Base-by-base conservation (phyloP, 2,888 invertebrate genomes). In the Caradrina kadenii region DNA sequence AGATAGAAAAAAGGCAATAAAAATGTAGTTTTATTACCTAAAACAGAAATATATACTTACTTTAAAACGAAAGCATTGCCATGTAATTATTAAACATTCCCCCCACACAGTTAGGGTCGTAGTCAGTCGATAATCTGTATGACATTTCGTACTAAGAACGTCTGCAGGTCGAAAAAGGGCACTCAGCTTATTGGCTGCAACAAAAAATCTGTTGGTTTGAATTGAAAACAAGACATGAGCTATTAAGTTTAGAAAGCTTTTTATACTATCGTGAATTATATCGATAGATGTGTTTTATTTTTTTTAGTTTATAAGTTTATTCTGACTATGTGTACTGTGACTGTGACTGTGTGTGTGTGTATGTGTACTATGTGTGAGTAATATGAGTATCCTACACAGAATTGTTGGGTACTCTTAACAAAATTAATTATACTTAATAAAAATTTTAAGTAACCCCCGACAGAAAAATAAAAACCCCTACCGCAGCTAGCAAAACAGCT, bases 121-220 rank as follows among this genome's bases (percentile, higher is more conserved):
- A 86, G 86, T 83, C 84, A 90, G 87, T 90, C 90, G 89, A 90
- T 90, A 91, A 91, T 91, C 90, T 89, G 87, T 87, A 88, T 91
- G 92, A 92, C 92, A 92, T 91, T 92, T 86, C 81, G 88, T 85
- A 88, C 89, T 83, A 42, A 84, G 89, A 90, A 86, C 92, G 92
- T 92, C 92, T 92, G 85, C 92, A 92, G 92, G 92, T 92, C 92
- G 85, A 83, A 69, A 76, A 88, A 89, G 91, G 91, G 86, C 90
- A 78, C 66, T 65, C 65, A 81, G 83, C 88, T 89, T 89, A 88
- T 88, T 87, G 89, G 86, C 85, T 87, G 87, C 86, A 83, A 56
- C 76, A 87, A 86, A 89, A 89, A 89, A 86, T 86, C 82, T 81
- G 86, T 79, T 82, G 83, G 83, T 81, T 84, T 85, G 82, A 85